A percentile compares a stretch with the other conserved stretches of the same genome.
These are phyloP conservation scores for Andrena cerasifolii DNA, from an alignment of 1,140 invertebrate genomes.

Conservation along the genomic window DNA sequence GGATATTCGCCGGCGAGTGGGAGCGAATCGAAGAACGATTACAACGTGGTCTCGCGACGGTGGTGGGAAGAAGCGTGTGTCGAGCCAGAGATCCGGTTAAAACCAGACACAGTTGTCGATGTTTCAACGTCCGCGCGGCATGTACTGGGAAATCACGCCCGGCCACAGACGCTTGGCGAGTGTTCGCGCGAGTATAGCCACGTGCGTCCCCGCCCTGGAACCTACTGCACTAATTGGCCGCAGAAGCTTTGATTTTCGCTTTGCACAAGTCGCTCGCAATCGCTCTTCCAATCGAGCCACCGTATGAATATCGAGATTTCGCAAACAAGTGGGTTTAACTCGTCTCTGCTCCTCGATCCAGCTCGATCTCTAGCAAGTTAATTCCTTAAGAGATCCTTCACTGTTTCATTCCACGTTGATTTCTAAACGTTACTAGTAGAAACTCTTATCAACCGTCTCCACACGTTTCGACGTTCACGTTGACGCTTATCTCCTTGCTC, in stretches of 20 bases:
- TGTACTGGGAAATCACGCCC: constrained; percentile 46
- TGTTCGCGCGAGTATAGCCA: constrained; percentile 34
- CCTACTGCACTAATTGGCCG: background rate
- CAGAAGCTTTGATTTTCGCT: background rate
- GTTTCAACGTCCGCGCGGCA: constrained; percentile 45
- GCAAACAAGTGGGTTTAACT: background rate
- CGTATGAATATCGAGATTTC: background rate
- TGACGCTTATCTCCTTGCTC: background rate
- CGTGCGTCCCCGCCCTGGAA: constrained; percentile 26
- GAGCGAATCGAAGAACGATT: constrained; percentile 40
- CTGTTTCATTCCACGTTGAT: background rate
- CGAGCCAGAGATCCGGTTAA: constrained; percentile 58
- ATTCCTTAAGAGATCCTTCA: too few relatives aligned
- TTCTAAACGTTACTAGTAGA: background rate
- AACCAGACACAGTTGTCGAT: constrained; percentile 60
- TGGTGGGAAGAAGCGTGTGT: constrained; percentile 26
- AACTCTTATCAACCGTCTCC: too few relatives aligned
- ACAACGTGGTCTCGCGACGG: constrained; percentile 28
- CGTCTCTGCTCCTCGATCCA: background rate
- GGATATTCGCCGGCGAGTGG: background rate
- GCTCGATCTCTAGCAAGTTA: too few relatives aligned
- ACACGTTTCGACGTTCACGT: background rate
- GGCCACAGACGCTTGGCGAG: constrained; percentile 31
- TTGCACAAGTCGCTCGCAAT: background rate
- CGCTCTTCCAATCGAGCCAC: background rate